A percentile compares a stretch with the other conserved stretches of the same genome.
These are phyloP conservation scores for Drosophila sechellia DNA, from an alignment of 1,140 invertebrate species.

Conservation along the genomic window DNA sequence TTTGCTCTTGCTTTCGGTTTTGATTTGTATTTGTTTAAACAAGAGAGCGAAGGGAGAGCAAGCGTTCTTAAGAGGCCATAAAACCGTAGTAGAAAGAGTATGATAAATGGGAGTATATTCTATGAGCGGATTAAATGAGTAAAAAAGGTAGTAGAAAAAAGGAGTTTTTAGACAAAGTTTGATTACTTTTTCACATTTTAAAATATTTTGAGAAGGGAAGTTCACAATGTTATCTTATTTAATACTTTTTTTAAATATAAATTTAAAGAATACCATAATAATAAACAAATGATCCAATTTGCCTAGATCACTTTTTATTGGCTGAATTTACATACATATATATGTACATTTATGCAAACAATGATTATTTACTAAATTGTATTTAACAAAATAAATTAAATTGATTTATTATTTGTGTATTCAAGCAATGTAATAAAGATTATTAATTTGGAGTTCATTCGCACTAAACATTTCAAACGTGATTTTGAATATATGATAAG, in stretches of 20 bases:
- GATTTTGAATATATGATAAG: no score
- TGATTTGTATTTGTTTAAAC: slow-evolving; percentile 22
- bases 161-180: not conserved
- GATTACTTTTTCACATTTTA: no score
- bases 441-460: no score
- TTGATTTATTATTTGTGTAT: no score
- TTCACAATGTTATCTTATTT: not conserved
- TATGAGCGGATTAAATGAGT: slow-evolving; percentile 1
- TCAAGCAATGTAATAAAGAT: no score
- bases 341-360: no score
- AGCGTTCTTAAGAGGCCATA: slow-evolving; percentile 14
- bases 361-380: no score
- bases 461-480: no score
- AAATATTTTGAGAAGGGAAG: not conserved
- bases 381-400: not conserved
- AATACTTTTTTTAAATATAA: not conserved
- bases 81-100: slow-evolving; percentile 32
- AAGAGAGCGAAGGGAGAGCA: slow-evolving; percentile 8
- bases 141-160: slow-evolving; percentile 27
- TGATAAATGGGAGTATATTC: slow-evolving; percentile 25
- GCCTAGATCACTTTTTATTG: no score
- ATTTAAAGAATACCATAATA: no score
- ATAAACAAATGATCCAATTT: no score
- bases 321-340: no score
- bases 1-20: slow-evolving; percentile 26